Evolutionary conservation across 2,113 vertebrate species (phyloP).

Genomic region (Prochilodus magdalenae): DNA sequence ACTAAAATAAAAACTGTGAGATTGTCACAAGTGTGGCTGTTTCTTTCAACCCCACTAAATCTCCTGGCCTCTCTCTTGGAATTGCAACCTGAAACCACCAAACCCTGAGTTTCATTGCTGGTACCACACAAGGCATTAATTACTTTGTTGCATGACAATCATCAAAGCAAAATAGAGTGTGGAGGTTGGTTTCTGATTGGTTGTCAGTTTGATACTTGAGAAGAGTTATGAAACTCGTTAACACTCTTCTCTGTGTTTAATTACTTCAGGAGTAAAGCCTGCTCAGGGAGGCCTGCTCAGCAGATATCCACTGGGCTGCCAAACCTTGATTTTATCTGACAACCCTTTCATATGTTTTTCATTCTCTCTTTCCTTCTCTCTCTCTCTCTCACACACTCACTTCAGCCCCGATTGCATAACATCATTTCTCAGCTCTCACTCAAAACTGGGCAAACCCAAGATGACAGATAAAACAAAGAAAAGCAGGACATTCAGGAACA

Average conservation of each 20-base stretch:
- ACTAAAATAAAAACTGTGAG: too few relatives aligned
- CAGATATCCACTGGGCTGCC: constrained; percentile 40
- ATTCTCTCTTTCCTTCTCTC: constrained; percentile 23
- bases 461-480: neutral
- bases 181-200: neutral
- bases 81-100: neutral
- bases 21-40: too few relatives aligned
- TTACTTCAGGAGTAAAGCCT: neutral
- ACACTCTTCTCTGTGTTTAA: neutral
- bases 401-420: constrained; percentile 6
- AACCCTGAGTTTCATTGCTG: too few relatives aligned
- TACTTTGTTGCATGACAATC: neutral
- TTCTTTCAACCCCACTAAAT: too few relatives aligned
- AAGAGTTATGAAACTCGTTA: neutral
- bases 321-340: constrained; percentile 49
- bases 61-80: neutral
- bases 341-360: constrained; percentile 19
- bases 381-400: neutral
- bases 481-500: neutral
- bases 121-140: neutral
- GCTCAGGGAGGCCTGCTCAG: constrained; percentile 4
- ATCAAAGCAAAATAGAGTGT: neutral
- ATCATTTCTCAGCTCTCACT: neutral
- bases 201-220: neutral
- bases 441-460: neutral